Conservation (phyloP, 2,113 vertebrate genomes). For the Podilymbus podiceps region DNA sequence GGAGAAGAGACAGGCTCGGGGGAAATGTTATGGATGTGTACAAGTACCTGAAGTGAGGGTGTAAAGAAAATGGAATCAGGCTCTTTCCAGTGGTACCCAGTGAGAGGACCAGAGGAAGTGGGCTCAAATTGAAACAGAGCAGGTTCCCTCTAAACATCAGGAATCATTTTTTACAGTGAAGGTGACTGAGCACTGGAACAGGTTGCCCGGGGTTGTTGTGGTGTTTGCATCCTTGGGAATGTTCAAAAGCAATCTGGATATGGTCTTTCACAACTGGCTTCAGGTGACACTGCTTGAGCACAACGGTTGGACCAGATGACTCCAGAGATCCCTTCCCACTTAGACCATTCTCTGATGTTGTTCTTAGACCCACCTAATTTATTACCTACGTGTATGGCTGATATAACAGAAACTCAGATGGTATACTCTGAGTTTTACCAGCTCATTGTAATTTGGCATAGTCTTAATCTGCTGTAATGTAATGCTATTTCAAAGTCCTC, state of each 20-base stretch:
- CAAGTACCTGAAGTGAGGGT: not conserved
- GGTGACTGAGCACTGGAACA: accelerated
- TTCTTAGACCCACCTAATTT: not conserved
- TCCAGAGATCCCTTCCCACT: not conserved
- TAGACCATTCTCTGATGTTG: not conserved
- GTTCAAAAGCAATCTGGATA: not conserved
- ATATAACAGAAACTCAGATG: not conserved
- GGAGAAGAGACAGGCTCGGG: not conserved
- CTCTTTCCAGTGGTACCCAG: not conserved
- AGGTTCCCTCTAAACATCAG: not conserved
- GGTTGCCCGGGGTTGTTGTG: not conserved
- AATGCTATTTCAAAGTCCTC: not conserved
- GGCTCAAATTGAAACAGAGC: not conserved
- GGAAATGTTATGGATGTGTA: not conserved
- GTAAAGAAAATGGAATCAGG: not conserved
- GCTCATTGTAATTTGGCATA: not conserved
- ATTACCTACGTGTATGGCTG: not conserved
- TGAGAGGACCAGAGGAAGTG: not conserved
- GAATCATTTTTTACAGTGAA: not conserved
- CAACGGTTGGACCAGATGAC: not conserved
- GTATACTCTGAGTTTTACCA: not conserved
- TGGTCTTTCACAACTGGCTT: not conserved
- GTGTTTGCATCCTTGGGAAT: not conserved
- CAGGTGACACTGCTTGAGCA: not conserved
- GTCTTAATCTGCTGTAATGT: not conserved